Evolutionary conservation across 2,113 vertebrate species (phyloP), one percentile per base, ranked within the genome.

Genomic region (Anthoscopus minutus): DNA sequence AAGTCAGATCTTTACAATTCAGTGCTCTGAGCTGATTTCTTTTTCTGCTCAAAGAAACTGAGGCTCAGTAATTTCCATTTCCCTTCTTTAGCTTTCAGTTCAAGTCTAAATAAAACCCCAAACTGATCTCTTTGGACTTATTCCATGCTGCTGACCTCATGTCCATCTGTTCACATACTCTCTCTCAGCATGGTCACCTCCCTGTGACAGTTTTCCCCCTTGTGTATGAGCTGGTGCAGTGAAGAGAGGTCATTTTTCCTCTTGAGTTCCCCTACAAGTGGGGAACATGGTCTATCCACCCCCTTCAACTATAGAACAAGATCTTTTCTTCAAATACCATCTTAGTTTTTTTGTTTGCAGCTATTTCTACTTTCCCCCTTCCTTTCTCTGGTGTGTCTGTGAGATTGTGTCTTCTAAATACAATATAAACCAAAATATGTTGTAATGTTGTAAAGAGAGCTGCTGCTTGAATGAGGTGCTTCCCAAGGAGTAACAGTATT

Each of bases 391-490:
- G 31, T 31, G 30, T 53, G n/a, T 33, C 71, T 58, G 16, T 83
- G 81, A 90, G 42, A 37, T 44, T 38, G 11, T 70, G 57, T 62
- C 86, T 92, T 82, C 56, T 81, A 78, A 77, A 94, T 76, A 54
- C 79, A 69, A 23, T 85, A 87, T 78, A 61, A 92, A 94, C 70
- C 81, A 89, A 93, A 93, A 81, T 33, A 60, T 53, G 47, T 86
- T 78, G 72, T 81, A 88, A 86, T 62, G 62, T 92, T 93, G 73
- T 96, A 96, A 97, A 92, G 78, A 69, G 76, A 92, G 86, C 88
- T 96, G 89, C 91, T 95, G 86, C 93, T 91, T 81, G 94, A 95
- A 96, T 67, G 92, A 96, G 96, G 95, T 96, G 93, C 96, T 96
- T 97, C 92, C 94, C 96, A 92, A 94, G 87, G 86, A 96, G 69